Conservation (phyloP, 1,140 invertebrate genomes). For the Chrysomallon squamiferum region DNA sequence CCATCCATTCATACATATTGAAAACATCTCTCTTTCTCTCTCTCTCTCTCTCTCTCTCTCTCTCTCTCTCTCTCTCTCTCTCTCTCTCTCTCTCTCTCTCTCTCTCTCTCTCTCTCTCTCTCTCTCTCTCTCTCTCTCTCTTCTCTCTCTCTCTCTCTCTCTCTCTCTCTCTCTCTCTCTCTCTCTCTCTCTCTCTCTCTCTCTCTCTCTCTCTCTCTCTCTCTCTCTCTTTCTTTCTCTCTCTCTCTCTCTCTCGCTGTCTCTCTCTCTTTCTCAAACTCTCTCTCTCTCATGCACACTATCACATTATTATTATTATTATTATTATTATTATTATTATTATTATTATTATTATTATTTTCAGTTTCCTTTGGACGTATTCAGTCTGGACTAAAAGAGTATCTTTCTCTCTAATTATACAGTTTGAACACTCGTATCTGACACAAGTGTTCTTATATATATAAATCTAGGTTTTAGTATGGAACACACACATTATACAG, state of each 20-base stretch:
- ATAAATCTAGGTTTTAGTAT: too few relatives aligned
- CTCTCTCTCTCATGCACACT: background rate
- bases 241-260: background rate
- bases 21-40: conserved; percentile 10
- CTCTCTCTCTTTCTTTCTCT: background rate
- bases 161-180: background rate
- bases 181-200: background rate
- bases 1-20: too few relatives aligned
- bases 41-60: conserved; percentile 11
- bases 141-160: background rate
- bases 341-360: too few relatives aligned
- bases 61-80: conserved; percentile 8
- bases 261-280: background rate
- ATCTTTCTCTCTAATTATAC: too few relatives aligned
- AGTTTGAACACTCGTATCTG: too few relatives aligned
- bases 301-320: background rate
- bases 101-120: background rate
- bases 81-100: conserved; percentile 1
- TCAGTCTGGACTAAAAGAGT: too few relatives aligned
- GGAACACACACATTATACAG: too few relatives aligned
- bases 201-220: background rate
- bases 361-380: too few relatives aligned
- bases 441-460: too few relatives aligned
- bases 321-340: background rate
- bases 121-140: background rate